Evolutionary conservation across 2,888 invertebrate species (phyloP), one percentile per base, ranked within the genome.

Genomic region (Flexamia atlantica): DNA sequence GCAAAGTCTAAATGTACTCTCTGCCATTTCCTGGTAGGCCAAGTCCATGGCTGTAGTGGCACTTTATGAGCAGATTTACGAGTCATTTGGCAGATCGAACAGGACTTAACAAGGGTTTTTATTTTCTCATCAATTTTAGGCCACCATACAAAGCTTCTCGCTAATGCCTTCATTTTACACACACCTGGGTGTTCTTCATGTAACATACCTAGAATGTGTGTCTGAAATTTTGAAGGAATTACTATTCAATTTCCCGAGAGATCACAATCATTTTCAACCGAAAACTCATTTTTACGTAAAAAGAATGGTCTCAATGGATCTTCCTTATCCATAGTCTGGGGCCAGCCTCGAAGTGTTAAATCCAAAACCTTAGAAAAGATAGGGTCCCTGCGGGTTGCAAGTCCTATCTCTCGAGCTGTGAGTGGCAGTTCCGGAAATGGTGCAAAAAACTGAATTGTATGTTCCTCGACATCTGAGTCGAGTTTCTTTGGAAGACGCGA

Each of bases 21-120:
- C 25, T 79, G 28, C 83, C 83, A 83, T 12, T 83, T 80, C 0
- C 20, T 23, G 10, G 36, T 14, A 25, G 83, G 82, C 40, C 82
- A 40, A 32, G 46, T 25, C 23, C 82, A 72, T 0, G 86, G 87
- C 28, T 82, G 79, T 20, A 88, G n/a, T 12, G 87, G 88, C 76
- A 85, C 68, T 28, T 86, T 84, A 14, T 82, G 80, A 7, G 81
- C 76, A 4, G 85, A 17, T 30, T 76, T 68, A 23, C 82, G 83
- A 1, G 88, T 87, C 14, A 87, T 23, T 50, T 86, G 82, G 36
- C 84, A 85, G 25, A 60, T 79, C 17, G 68, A 79, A 79, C 85
- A 85, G 17, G n/a, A 30, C 42, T 85, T 81, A 14, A 85, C 82
- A 68, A 32, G 46, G 25, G 68, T 32, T 82, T 82, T 30, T 17